A percentile compares a stretch with the other conserved stretches of the same genome.
Evolutionary conservation across 2,888 invertebrate genomes (phyloP).

Genomic region (Protodeltote pygarga): DNA sequence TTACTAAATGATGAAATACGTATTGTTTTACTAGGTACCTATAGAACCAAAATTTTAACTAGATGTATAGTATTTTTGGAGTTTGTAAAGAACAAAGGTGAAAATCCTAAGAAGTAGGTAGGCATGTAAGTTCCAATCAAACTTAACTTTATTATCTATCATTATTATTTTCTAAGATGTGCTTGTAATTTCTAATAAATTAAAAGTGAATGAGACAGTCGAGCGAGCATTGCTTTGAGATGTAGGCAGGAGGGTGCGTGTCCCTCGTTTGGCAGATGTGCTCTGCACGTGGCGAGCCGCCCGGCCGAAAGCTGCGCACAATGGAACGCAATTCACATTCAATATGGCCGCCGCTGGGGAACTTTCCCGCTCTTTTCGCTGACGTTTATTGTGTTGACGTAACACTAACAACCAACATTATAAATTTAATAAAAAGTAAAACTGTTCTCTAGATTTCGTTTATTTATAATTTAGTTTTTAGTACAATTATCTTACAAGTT

Average conservation of each 20-base stretch:
- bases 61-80: slow-evolving; percentile 1
- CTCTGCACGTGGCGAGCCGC: slow-evolving; percentile 68
- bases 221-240: slow-evolving; percentile 45
- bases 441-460: slow-evolving; percentile 17
- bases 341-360: slow-evolving; percentile 75
- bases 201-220: slow-evolving; percentile 25
- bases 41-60: slow-evolving; percentile 2
- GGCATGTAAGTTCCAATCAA: too few relatives aligned
- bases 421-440: slow-evolving; percentile 46
- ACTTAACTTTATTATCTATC: too few relatives aligned
- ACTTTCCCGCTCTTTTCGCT: slow-evolving; percentile 80
- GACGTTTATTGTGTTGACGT: slow-evolving; percentile 51
- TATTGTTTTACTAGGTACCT: background rate
- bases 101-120: too few relatives aligned
- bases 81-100: slow-evolving; percentile 21
- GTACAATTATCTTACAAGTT: too few relatives aligned
- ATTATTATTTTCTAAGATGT: background rate
- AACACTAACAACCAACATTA: slow-evolving; percentile 50
- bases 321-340: slow-evolving; percentile 74
- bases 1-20: background rate
- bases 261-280: slow-evolving; percentile 73
- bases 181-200: slow-evolving; percentile 15
- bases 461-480: slow-evolving; percentile 17
- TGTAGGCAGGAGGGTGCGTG: slow-evolving; percentile 62
- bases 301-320: slow-evolving; percentile 72